A percentile compares a stretch with the other conserved stretches of the same genome.
Evolutionary conservation across 2,113 vertebrate species (phyloP).

Genomic region (Prunella himalayana): DNA sequence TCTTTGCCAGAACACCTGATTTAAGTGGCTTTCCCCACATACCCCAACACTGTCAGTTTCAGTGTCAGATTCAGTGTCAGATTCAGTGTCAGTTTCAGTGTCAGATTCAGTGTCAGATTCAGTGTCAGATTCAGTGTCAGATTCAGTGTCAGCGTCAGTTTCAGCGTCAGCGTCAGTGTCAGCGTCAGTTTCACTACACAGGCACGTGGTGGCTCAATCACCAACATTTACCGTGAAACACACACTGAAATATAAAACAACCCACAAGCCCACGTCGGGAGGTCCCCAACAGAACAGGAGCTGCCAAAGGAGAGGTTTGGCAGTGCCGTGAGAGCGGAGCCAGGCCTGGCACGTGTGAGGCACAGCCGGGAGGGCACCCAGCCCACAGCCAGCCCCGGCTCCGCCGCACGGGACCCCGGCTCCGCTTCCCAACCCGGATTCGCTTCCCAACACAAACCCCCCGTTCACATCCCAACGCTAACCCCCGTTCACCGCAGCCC

Average conservation of each 20-base stretch:
- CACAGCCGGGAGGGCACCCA: too few species aligned
- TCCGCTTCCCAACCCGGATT: accelerated
- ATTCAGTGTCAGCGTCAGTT: neutral
- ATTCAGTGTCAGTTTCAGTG: neutral
- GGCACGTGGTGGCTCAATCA: accelerated
- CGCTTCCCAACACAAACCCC: accelerated
- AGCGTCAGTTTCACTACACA: neutral
- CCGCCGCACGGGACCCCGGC: accelerated
- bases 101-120: too few species aligned
- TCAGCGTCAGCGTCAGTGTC: neutral
- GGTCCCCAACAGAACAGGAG: accelerated
- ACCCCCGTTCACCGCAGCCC: neutral
- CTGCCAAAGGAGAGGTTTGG: neutral
- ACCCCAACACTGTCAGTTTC: neutral
- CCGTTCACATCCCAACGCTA: neutral
- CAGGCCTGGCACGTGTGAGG: neutral
- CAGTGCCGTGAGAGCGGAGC: accelerated
- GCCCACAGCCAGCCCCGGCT: neutral
- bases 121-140: neutral
- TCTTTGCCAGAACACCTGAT: accelerated
- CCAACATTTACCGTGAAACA: neutral
- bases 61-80: neutral
- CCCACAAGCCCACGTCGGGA: accelerated
- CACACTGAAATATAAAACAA: accelerated
- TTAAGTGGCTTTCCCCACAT: accelerated